phyloP scores from a whole-genome alignment of 2,888 invertebrate genomes.

The Dorcus hopei region DNA sequence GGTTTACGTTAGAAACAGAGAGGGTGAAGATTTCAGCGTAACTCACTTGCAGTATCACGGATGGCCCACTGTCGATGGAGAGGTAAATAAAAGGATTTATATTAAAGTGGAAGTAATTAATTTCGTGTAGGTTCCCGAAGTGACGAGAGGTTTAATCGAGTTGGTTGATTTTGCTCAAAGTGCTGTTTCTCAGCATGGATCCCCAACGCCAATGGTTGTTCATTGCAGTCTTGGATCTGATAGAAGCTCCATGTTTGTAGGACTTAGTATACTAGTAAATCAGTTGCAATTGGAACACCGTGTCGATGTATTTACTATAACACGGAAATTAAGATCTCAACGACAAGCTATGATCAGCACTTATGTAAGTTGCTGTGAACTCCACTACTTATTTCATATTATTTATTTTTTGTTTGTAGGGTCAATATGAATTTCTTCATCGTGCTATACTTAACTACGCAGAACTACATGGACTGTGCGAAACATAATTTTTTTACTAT shows the following conservation, averaged over 20 bases:
- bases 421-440: conserved; percentile 91
- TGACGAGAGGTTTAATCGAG: conserved; percentile 81
- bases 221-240: conserved; percentile 88
- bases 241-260: conserved; percentile 86
- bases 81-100: conserved; percentile 49
- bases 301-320: conserved; percentile 81
- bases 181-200: conserved; percentile 52
- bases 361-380: conserved; percentile 59
- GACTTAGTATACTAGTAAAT: conserved; percentile 79
- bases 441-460: conserved; percentile 88
- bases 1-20: conserved; percentile 54
- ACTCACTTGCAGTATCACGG: conserved; percentile 89
- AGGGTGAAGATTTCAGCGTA: conserved; percentile 70
- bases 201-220: conserved; percentile 71
- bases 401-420: conserved; percentile 54
- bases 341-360: conserved; percentile 81
- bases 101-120: neutral
- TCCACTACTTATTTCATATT: conserved; percentile 27
- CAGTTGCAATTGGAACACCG: conserved; percentile 81
- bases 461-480: conserved; percentile 77
- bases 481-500: conserved; percentile 39
- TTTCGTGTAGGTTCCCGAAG: conserved; percentile 65
- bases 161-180: conserved; percentile 73
- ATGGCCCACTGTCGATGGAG: conserved; percentile 86
- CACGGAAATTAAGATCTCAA: conserved; percentile 80